Evolutionary conservation across 1,140 invertebrate species (phyloP).

Genomic region (Caerostris extrusa): DNA sequence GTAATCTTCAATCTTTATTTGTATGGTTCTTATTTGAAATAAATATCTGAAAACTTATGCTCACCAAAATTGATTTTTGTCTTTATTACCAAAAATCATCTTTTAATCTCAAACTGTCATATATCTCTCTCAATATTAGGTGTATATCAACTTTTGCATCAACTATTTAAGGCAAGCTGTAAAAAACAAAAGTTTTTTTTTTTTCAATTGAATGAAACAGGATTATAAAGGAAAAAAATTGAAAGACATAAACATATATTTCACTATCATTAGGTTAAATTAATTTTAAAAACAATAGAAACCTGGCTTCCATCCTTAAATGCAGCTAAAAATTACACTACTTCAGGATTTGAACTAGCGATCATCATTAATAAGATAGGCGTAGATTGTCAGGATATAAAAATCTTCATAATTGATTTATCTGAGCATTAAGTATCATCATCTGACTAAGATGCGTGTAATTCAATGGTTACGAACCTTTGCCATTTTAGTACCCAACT

Average conservation of each 20-base stretch:
- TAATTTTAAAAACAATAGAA: neutral
- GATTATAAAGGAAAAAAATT: neutral
- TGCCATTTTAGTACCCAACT: neutral
- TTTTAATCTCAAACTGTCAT: too few species aligned
- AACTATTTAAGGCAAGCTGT: too few species aligned
- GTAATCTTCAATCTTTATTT: too few species aligned
- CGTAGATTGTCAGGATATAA: constrained; percentile 13
- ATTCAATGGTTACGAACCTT: neutral
- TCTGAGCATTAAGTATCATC: neutral
- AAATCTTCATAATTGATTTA: neutral
- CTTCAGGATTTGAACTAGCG: neutral
- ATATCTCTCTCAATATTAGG: too few species aligned
- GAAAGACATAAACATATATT: too few species aligned
- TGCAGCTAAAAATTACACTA: neutral
- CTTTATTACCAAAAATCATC: too few species aligned
- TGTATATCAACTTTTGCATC: too few species aligned
- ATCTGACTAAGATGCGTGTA: neutral
- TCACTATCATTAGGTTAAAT: neutral
- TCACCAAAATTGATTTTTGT: too few species aligned
- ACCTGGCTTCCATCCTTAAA: neutral
- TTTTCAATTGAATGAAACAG: neutral
- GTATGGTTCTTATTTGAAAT: too few species aligned
- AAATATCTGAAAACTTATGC: too few species aligned
- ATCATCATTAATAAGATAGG: constrained; percentile 36
- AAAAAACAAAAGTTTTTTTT: too few species aligned